These are phyloP conservation scores for Timema podura DNA, from an alignment of 2,888 invertebrate genomes.

Conservation along the genomic window DNA sequence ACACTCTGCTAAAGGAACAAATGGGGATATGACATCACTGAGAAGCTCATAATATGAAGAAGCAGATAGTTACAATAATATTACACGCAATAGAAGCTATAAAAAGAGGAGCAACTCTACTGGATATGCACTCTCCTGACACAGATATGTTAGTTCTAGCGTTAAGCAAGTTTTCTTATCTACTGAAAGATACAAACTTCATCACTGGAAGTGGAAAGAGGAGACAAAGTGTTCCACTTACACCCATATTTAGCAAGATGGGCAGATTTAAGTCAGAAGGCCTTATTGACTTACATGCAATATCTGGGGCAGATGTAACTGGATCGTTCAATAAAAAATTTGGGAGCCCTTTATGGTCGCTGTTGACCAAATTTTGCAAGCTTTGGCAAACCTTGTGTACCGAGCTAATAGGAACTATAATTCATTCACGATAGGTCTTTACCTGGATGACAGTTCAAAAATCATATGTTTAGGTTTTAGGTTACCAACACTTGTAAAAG, in stretches of 20 bases:
- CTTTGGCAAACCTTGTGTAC: background rate
- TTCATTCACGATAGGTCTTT: too few relatives aligned
- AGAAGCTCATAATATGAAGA: background rate
- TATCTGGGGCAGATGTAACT: background rate
- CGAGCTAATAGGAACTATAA: too few relatives aligned
- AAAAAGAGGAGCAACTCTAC: background rate
- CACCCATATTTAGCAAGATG: background rate
- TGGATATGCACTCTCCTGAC: background rate
- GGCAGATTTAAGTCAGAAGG: background rate
- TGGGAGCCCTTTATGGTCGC: background rate
- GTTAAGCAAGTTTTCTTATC: background rate
- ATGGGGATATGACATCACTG: background rate
- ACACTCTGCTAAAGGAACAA: background rate
- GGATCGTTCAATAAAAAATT: background rate
- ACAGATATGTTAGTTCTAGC: background rate
- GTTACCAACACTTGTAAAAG: too few relatives aligned
- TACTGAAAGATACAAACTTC: background rate
- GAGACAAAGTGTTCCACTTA: background rate
- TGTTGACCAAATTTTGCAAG: background rate
- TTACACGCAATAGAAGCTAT: background rate
- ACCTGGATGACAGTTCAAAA: too few relatives aligned
- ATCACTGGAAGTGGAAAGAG: background rate
- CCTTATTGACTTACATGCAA: background rate
- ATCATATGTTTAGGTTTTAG: too few relatives aligned
- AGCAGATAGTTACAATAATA: background rate